phyloP scores from a whole-genome alignment of 2,888 invertebrate species.

The Flexamia atlantica region DNA sequence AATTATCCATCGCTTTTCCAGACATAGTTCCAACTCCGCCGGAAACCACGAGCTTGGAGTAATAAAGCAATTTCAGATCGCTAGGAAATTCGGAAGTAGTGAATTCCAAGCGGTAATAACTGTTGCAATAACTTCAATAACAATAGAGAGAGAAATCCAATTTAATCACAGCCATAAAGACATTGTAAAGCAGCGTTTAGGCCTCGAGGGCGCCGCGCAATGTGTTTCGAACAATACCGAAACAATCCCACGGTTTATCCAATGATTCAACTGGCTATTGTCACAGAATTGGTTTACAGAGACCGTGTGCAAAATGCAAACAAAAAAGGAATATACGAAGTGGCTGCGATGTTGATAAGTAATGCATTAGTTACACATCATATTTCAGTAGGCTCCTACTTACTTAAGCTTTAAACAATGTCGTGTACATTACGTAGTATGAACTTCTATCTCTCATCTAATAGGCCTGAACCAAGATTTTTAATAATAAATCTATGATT shows the following conservation, averaged over 20 bases:
- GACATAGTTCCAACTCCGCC: too few species aligned
- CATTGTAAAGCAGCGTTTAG: constrained; percentile 33
- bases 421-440: too few species aligned
- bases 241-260: constrained; percentile 1
- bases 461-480: too few species aligned
- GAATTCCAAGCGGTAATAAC: constrained; percentile 7
- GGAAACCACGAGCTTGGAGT: not conserved
- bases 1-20: too few species aligned
- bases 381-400: too few species aligned
- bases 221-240: constrained; percentile 27
- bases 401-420: too few species aligned
- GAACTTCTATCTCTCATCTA: too few species aligned
- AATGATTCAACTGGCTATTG: not conserved
- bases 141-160: constrained; percentile 10
- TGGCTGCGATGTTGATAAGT: too few species aligned
- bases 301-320: not conserved
- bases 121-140: constrained; percentile 31
- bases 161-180: constrained; percentile 6
- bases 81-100: not conserved
- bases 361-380: too few species aligned
- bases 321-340: too few species aligned
- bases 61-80: not conserved
- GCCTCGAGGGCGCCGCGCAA: not conserved
- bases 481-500: too few species aligned
- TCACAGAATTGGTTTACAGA: not conserved